Evolutionary conservation across 2,797 vertebrate species (phyloP), one percentile per base, ranked within the genome.

Genomic region (Sorex maritimensis): DNA sequence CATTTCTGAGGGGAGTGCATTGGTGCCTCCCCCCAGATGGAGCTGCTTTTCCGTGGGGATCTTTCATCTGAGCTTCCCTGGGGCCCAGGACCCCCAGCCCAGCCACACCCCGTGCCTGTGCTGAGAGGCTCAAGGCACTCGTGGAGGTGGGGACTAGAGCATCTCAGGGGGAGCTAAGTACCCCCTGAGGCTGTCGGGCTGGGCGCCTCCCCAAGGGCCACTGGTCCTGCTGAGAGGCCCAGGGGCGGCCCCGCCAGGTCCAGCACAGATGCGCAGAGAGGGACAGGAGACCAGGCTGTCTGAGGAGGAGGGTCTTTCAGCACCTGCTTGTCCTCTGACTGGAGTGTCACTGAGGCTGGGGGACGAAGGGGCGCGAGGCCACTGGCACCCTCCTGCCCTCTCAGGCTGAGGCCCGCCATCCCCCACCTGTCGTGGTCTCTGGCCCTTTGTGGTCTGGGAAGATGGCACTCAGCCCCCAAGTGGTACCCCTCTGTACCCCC

Each of bases 1-100:
- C 81, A 95, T 88, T 86, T 96, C 81, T 72, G 82, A 85, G 97
- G 88, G 78, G 87, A 52, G 80, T 88, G 80, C 26, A 90, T 93
- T 95, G 71, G 0, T 78, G 8, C 84, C 41, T 93, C 86, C 91
- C 84, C 71, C 78, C 73, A 63, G 71, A 80, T 84, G 67, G 44
- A 80, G 78, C 44, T 61, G 30, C 58, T 55, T 83, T 81, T 55
- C 34, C 92, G 71, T 19, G 63, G 21, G 61, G 77, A 44, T 72
- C 71, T 69, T 88, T 46, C 88, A 30, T 0, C 26, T 71, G 92
- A 63, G n/a, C 61, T 55, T 77, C 41, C 93, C 69, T 73, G 28
- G 61, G 52, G 81, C 67, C 73, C 88, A 44, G 52, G n/a, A 44
- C 41, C 38, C 74, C 84, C 13, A 13, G 15, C 55, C 55, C 19